A percentile compares a stretch with the other conserved stretches of the same genome.
phyloP scores from a whole-genome alignment of 2,888 invertebrate species.

The Lordiphosa andalusiaca region DNA sequence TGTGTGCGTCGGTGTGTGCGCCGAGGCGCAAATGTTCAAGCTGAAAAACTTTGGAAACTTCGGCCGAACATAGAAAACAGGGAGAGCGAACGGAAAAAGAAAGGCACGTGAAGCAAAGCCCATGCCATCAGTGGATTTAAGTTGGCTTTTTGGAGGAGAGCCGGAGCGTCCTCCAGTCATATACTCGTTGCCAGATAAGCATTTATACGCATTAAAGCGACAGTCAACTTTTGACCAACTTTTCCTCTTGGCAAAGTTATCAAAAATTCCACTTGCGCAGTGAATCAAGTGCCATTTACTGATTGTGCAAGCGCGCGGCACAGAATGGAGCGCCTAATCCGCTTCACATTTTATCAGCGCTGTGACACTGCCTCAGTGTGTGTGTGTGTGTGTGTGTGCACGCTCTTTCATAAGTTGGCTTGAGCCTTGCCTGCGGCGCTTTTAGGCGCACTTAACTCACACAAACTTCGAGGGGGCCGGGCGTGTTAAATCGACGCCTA shows the following conservation, averaged over 20 bases:
- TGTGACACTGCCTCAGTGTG: conserved; percentile 62
- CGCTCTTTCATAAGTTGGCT: conserved; percentile 67
- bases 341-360: conserved; percentile 74
- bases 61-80: conserved; percentile 25
- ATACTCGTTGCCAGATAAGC: conserved; percentile 43
- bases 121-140: conserved; percentile 70
- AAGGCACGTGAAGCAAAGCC: conserved; percentile 56
- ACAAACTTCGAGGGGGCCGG: conserved; percentile 40
- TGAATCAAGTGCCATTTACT: conserved; percentile 76
- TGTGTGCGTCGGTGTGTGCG: conserved; percentile 26
- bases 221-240: conserved; percentile 69
- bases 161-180: conserved; percentile 34
- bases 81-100: conserved; percentile 17
- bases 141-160: conserved; percentile 50
- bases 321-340: conserved; percentile 56
- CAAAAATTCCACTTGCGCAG: conserved; percentile 75
- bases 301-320: conserved; percentile 55
- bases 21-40: conserved; percentile 67
- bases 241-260: conserved; percentile 64
- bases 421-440: conserved; percentile 59
- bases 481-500: conserved; percentile 66
- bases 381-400: conserved; percentile 26
- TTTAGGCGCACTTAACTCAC: conserved; percentile 62
- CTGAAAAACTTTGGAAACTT: conserved; percentile 67
- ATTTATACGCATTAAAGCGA: conserved; percentile 73